Base-by-base conservation (phyloP, 92 coral and sea anemone species). In the Phenganax stokvisi region DNA sequence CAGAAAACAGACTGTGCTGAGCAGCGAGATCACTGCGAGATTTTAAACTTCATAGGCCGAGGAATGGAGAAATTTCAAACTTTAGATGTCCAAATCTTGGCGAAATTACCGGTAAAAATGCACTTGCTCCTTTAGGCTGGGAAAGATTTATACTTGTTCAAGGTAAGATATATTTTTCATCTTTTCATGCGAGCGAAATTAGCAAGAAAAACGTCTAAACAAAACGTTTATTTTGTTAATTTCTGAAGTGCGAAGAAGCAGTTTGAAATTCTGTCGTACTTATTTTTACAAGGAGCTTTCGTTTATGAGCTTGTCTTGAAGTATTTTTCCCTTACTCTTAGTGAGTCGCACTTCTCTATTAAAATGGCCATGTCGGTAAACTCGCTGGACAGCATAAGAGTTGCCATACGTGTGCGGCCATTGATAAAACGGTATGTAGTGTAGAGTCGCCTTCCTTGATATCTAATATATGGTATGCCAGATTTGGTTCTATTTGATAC, bases 321-420 rank as follows among this genome's bases (percentile, higher is more conserved):
- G 7, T 12, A 7, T 7, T 59, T 59, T 59, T 12, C 47, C 3
- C 5, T 37, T 37, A 37, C 5, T 37, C 47, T 37, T 37, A 37
- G 47, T 37, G 7, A 20, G 25, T 1, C 15, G 25, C 7, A 7
- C 25, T 59, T 12, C 25, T 59, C 65, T 13, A 20, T 59, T 12
- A 20, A 1, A 20, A 12, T 59, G 25, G 65, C n/a, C 51, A 69
- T 30, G n/a, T 9, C 12, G 2, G 11, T 12, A 17, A 69, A 69
- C 12, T 10, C 52, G 12, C 12, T 69, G 74, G 96, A 91, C 76
- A 89, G 84, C 73, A 92, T 92, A 12, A 85, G 88, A 30, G 97
- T 92, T 28, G 91, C 97, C 0, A 88, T 92, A 25, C 83, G 97
- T n/a, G 91, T 92, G 44, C 88, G 93, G 12, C 97, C 97, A 12